Evolutionary conservation across 2,888 invertebrate species (phyloP).

Genomic region (Lucinisca nassula): DNA sequence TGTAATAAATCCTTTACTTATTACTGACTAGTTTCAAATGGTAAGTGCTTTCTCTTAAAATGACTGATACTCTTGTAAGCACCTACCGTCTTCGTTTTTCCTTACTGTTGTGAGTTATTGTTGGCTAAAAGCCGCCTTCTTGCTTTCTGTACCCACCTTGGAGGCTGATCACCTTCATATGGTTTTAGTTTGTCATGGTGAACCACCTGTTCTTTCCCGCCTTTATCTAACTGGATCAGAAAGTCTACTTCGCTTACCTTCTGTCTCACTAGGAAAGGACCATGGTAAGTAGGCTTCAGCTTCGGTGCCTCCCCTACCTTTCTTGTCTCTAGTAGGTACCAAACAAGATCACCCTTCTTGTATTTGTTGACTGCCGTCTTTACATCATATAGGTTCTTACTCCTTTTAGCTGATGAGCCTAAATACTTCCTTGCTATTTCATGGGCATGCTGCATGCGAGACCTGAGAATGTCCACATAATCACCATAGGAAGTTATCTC

Average conservation of each 20-base stretch:
- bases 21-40: background rate
- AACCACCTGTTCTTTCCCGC: background rate
- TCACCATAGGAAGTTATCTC: background rate
- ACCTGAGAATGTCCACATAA: constrained; percentile 4
- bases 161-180: background rate
- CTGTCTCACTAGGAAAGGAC: constrained; percentile 38
- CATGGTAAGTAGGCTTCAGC: constrained; percentile 31
- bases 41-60: background rate
- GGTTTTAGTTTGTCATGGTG: constrained; percentile 50
- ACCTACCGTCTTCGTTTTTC: background rate
- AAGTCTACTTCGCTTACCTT: constrained; percentile 25
- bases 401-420: background rate
- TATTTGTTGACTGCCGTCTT: constrained; percentile 18
- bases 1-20: background rate
- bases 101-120: background rate
- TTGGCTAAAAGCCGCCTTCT: background rate
- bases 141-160: background rate
- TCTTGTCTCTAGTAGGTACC: constrained; percentile 30
- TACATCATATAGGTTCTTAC: constrained; percentile 46
- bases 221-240: constrained; percentile 15
- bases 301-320: constrained; percentile 37
- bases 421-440: constrained; percentile 29
- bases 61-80: background rate
- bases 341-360: constrained; percentile 41
- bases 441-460: constrained; percentile 4